phyloP scores from a whole-genome alignment of 2,113 vertebrate species.

The Siphamia tubifer region DNA sequence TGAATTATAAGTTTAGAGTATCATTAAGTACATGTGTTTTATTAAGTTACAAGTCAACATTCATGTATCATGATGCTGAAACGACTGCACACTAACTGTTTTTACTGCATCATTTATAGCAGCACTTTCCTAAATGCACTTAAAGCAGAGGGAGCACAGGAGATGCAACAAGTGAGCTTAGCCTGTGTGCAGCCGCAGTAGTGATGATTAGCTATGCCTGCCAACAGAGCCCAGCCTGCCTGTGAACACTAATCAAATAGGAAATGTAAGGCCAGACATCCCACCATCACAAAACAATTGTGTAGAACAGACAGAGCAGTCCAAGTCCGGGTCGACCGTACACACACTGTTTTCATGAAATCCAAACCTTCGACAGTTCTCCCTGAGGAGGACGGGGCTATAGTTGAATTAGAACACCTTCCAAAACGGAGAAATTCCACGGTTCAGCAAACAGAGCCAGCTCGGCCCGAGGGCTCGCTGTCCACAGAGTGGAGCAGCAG shows the following conservation, averaged over 20 bases:
- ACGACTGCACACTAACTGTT: background rate
- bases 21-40: background rate
- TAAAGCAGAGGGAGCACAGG: conserved; percentile 6
- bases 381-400: conserved; percentile 57
- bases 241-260: conserved; percentile 75
- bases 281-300: conserved; percentile 72
- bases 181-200: conserved; percentile 54
- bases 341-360: conserved; percentile 46
- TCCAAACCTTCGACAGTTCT: conserved; percentile 45
- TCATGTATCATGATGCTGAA: background rate
- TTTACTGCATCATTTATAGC: conserved; percentile 19
- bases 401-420: conserved; percentile 67
- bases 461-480: conserved; percentile 57
- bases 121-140: background rate
- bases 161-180: conserved; percentile 73
- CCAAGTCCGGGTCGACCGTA: no score
- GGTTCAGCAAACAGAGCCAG: conserved; percentile 55
- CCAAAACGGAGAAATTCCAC: conserved; percentile 67
- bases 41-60: background rate
- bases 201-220: conserved; percentile 75
- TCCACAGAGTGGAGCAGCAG: conserved; percentile 34
- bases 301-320: conserved; percentile 53
- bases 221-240: conserved; percentile 60
- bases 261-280: conserved; percentile 73
- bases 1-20: no score